These are phyloP conservation scores for Protula sp. DNA, from an alignment of 2,888 invertebrate species.

Conservation along the genomic window DNA sequence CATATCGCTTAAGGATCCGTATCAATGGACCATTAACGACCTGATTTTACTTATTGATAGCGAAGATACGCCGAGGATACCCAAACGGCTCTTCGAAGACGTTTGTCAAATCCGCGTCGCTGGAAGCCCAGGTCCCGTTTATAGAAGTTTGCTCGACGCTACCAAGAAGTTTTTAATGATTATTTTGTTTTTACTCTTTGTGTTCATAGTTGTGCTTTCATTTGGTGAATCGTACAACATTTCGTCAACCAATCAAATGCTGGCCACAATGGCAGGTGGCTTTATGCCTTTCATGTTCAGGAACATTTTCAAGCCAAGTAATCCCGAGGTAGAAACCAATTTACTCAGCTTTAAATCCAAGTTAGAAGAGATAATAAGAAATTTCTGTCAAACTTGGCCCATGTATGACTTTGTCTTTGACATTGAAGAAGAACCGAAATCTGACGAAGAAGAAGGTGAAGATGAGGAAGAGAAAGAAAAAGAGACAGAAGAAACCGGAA, in stretches of 20 bases:
- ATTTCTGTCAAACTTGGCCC: constrained; percentile 45
- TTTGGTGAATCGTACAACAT: constrained; percentile 28
- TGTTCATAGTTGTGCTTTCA: constrained; percentile 50
- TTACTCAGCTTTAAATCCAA: constrained; percentile 48
- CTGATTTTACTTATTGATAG: constrained; percentile 46
- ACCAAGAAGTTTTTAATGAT: constrained; percentile 48
- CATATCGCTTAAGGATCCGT: constrained; percentile 1
- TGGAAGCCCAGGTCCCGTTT: constrained; percentile 48
- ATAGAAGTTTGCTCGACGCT: constrained; percentile 43
- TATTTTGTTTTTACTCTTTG: constrained; percentile 46
- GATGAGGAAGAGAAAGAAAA: constrained; percentile 1
- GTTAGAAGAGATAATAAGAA: constrained; percentile 46
- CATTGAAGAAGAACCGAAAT: constrained; percentile 13
- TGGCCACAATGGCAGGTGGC: constrained; percentile 26
- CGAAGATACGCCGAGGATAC: constrained; percentile 46
- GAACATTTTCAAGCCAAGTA: constrained; percentile 19
- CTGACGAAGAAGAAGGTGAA: constrained; percentile 8
- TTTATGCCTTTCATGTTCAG: constrained; percentile 25
- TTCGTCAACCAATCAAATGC: constrained; percentile 22
- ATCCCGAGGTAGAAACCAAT: constrained; percentile 32
- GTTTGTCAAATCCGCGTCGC: constrained; percentile 42
- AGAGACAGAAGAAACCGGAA: not conserved
- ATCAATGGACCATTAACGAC: constrained; percentile 41
- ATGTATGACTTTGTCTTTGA: constrained; percentile 38
- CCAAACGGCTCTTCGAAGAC: constrained; percentile 41